A percentile compares a stretch with the other conserved stretches of the same genome.
These are phyloP conservation scores for Schizotus pectinicornis DNA, from an alignment of 2,888 invertebrate genomes.

Conservation along the genomic window DNA sequence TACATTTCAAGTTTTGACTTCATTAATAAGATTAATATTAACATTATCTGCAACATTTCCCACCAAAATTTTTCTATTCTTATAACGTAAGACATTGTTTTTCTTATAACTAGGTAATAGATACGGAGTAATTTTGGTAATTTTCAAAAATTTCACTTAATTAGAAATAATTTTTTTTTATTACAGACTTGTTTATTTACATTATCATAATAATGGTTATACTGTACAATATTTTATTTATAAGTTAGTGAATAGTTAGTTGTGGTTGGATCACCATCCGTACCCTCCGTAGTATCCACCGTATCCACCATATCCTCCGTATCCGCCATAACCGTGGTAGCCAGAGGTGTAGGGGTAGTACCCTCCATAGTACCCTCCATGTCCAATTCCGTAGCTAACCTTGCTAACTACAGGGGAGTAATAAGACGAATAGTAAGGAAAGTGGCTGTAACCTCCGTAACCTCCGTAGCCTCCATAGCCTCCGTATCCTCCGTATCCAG, in stretches of 20 bases:
- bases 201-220: too few relatives aligned
- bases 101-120: too few relatives aligned
- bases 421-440: conserved; percentile 29
- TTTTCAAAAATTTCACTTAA: too few relatives aligned
- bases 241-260: too few relatives aligned
- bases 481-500: conserved; percentile 35
- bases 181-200: conserved; percentile 3
- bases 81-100: too few relatives aligned
- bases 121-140: too few relatives aligned
- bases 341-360: conserved; percentile 32
- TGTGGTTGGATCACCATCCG: conserved; percentile 14
- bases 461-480: conserved; percentile 37
- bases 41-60: too few relatives aligned
- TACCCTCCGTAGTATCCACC: conserved; percentile 28
- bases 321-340: conserved; percentile 35
- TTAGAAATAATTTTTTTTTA: background rate
- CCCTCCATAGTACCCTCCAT: conserved; percentile 26
- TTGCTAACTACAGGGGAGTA: conserved; percentile 19
- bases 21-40: too few relatives aligned
- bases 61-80: too few relatives aligned
- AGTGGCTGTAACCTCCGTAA: conserved; percentile 33
- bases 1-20: too few relatives aligned
- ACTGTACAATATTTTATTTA: background rate
- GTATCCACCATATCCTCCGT: conserved; percentile 34
- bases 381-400: conserved; percentile 26